Evolutionary conservation across 2,888 invertebrate genomes (phyloP).

Genomic region (Megaustenia siamemsis): DNA sequence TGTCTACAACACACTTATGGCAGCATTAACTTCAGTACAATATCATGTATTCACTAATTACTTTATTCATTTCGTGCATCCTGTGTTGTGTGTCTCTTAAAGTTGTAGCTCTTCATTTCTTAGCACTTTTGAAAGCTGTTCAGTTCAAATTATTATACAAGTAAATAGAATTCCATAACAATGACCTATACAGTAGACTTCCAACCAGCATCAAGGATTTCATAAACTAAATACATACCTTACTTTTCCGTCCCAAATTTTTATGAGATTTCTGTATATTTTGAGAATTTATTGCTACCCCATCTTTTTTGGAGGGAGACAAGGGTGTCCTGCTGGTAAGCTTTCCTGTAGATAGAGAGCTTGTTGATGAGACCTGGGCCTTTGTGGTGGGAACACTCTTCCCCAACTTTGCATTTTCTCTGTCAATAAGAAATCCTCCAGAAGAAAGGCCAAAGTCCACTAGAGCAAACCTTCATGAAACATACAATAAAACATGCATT

Average conservation of each 20-base stretch:
- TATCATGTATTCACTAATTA: too few species aligned
- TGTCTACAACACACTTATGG: too few species aligned
- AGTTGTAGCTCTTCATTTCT: too few species aligned
- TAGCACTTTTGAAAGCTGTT: too few species aligned
- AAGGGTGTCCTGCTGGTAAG: conserved; percentile 40
- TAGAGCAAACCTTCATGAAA: conserved; percentile 82
- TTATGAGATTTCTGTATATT: not conserved
- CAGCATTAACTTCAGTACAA: too few species aligned
- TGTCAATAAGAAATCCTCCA: conserved; percentile 69
- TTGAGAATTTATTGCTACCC: not conserved
- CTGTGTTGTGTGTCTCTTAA: too few species aligned
- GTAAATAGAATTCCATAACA: too few species aligned
- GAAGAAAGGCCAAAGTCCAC: conserved; percentile 95
- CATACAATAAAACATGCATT: too few species aligned
- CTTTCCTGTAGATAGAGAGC: conserved; percentile 1
- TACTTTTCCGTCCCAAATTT: not conserved
- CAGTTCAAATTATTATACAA: too few species aligned
- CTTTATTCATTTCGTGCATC: too few species aligned
- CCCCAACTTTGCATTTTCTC: conserved; percentile 42
- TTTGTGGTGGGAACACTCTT: conserved; percentile 18
- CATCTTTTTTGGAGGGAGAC: conserved; percentile 54
- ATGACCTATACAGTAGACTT: too few species aligned
- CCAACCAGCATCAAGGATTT: too few species aligned
- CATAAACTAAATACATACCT: conserved; percentile 1
- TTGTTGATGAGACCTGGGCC: not conserved